Conservation (phyloP, 2,888 invertebrate species). For the Cyclophora albipunctata region DNA sequence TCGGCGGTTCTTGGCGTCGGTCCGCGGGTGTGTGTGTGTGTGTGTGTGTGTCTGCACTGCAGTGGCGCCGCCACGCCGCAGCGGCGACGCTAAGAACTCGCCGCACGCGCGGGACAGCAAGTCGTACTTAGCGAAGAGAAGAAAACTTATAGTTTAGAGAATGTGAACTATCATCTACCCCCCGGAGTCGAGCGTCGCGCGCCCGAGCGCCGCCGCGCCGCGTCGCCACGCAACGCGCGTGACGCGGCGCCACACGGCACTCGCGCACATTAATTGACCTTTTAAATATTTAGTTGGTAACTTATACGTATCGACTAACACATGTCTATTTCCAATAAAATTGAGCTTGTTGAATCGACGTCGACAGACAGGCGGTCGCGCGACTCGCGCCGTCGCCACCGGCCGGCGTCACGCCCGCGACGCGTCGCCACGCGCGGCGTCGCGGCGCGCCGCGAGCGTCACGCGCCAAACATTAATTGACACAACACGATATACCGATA, state of each 20-base stretch:
- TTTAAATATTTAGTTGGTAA: constrained; percentile 19
- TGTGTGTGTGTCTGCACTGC: neutral
- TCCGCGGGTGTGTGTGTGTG: constrained; percentile 7
- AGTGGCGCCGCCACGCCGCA: neutral
- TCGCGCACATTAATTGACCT: constrained; percentile 56
- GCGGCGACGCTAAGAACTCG: constrained; percentile 4
- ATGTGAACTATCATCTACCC: constrained; percentile 30
- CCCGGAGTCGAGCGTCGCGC: constrained; percentile 27
- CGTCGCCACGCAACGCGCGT: constrained; percentile 20
- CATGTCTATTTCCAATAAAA: constrained; percentile 55
- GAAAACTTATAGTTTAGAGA: constrained; percentile 28
- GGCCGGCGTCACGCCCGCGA: constrained; percentile 30
- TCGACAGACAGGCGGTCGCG: constrained; percentile 41
- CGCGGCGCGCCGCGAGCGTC: constrained; percentile 28
- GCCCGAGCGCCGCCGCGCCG: constrained; percentile 21
- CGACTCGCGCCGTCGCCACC: constrained; percentile 34
- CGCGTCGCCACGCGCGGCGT: constrained; percentile 9
- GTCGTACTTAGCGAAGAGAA: constrained; percentile 25
- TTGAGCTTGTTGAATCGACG: constrained; percentile 72
- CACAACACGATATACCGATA: constrained; percentile 63
- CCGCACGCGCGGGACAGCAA: constrained; percentile 23
- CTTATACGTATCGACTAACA: constrained; percentile 64
- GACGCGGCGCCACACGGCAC: too few species aligned
- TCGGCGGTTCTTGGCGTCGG: constrained; percentile 13
- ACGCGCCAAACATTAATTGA: constrained; percentile 54